A percentile compares a stretch with the other conserved stretches of the same genome.
Conservation (phyloP, 2,113 vertebrate genomes). For the Amblyornis subalaris region DNA sequence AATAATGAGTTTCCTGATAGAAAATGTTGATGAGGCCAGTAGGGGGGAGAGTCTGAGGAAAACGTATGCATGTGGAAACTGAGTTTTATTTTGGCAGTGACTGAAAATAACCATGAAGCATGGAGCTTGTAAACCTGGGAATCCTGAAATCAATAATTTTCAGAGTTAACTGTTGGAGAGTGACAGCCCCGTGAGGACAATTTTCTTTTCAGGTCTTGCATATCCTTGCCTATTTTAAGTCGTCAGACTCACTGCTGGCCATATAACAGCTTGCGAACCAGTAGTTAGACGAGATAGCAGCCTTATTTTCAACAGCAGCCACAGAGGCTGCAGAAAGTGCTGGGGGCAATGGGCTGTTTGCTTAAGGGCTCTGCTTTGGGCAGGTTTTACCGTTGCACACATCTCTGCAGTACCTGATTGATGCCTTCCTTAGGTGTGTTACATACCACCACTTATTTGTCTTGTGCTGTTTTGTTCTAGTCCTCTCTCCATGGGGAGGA, state of each 20-base stretch:
- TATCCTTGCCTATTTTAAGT: background rate
- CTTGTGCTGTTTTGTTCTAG: background rate
- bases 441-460: background rate
- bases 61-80: conserved; percentile 46
- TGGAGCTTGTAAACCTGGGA: conserved; percentile 44
- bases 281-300: background rate
- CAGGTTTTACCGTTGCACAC: background rate
- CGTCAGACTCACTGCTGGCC: background rate
- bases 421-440: background rate
- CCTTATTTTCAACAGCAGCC: background rate
- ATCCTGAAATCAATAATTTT: conserved; percentile 52
- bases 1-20: conserved; percentile 56
- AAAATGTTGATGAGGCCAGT: conserved; percentile 47
- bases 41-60: conserved; percentile 21
- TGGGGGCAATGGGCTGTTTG: background rate
- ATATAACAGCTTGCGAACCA: background rate
- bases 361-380: background rate
- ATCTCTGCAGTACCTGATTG: background rate
- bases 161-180: conserved; percentile 28
- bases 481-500: background rate
- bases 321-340: background rate
- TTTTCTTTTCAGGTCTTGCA: background rate
- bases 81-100: conserved; percentile 40
- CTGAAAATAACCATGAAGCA: conserved; percentile 43
- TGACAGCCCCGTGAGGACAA: background rate